A percentile compares a stretch with the other conserved stretches of the same genome.
These are phyloP conservation scores for Xestia sexstrigata DNA, from an alignment of 2,888 invertebrate genomes.

Conservation along the genomic window DNA sequence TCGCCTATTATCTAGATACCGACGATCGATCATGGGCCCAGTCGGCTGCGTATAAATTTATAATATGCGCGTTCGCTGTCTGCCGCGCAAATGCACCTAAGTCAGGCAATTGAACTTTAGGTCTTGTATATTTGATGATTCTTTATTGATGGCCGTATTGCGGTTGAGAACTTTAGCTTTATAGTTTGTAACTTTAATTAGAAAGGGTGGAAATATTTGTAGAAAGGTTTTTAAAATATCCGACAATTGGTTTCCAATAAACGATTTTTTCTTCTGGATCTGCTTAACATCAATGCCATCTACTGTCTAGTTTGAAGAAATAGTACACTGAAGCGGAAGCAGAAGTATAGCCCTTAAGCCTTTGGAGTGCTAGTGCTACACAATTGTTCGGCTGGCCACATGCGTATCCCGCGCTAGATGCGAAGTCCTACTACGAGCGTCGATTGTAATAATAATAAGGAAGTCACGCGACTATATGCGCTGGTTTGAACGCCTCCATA, in stretches of 20 bases:
- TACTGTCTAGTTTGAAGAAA: not conserved
- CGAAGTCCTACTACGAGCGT: not conserved
- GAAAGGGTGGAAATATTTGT: not conserved
- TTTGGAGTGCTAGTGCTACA: not conserved
- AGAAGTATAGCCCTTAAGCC: not conserved
- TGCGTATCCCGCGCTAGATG: not conserved
- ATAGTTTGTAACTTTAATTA: not conserved
- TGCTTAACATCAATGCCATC: not conserved
- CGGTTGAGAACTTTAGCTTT: not conserved
- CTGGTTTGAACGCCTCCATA: not conserved
- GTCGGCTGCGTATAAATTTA: not conserved
- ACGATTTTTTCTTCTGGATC: not conserved
- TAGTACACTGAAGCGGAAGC: not conserved
- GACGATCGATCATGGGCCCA: not conserved
- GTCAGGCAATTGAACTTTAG: not conserved
- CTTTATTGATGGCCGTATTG: not conserved
- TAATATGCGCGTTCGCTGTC: not conserved
- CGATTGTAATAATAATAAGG: not conserved
- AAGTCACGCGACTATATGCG: not conserved
- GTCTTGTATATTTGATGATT: conserved; percentile 11
- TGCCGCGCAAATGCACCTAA: conserved; percentile 1
- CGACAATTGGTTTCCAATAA: not conserved
- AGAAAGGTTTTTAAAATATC: not conserved
- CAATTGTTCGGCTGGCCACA: not conserved
- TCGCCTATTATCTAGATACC: too few relatives aligned